phyloP scores from a whole-genome alignment of 2,888 invertebrate genomes.

The Ophion ellenae region DNA sequence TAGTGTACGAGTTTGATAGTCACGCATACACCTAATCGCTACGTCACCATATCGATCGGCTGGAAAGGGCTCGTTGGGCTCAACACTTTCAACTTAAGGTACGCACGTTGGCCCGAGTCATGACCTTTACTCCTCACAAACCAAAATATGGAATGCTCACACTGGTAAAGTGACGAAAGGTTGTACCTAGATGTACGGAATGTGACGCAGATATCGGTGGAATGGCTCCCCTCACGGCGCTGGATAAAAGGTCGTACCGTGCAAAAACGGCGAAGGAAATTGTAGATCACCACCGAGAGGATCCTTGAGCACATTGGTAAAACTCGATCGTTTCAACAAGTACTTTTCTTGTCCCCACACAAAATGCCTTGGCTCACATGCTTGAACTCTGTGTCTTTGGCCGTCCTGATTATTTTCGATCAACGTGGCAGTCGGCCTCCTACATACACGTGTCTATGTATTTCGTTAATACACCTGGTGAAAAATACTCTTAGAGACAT shows the following conservation, averaged over 20 bases:
- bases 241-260: conserved; percentile 61
- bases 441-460: not conserved
- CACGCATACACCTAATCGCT: conserved; percentile 38
- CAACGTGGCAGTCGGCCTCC: conserved; percentile 45
- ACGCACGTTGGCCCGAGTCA: too few species aligned
- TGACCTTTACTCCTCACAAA: too few species aligned
- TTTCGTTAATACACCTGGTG: not conserved
- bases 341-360: conserved; percentile 30
- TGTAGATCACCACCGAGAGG: not conserved
- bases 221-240: not conserved
- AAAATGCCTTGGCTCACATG: not conserved
- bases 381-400: not conserved
- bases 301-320: conserved; percentile 26
- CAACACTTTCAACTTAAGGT: too few species aligned
- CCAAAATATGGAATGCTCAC: not conserved
- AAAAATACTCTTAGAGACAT: conserved; percentile 22
- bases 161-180: not conserved
- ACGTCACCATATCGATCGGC: not conserved
- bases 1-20: conserved; percentile 52
- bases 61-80: not conserved
- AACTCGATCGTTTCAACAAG: conserved; percentile 48
- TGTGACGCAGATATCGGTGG: conserved; percentile 25
- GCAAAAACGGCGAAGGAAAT: conserved; percentile 26
- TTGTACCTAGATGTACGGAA: conserved; percentile 23
- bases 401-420: conserved; percentile 52